Percentiles rank a stretch among this genome's conserved stretches.
phyloP scores from a whole-genome alignment of 2,888 invertebrate genomes.

The Drosophila meridiana region DNA sequence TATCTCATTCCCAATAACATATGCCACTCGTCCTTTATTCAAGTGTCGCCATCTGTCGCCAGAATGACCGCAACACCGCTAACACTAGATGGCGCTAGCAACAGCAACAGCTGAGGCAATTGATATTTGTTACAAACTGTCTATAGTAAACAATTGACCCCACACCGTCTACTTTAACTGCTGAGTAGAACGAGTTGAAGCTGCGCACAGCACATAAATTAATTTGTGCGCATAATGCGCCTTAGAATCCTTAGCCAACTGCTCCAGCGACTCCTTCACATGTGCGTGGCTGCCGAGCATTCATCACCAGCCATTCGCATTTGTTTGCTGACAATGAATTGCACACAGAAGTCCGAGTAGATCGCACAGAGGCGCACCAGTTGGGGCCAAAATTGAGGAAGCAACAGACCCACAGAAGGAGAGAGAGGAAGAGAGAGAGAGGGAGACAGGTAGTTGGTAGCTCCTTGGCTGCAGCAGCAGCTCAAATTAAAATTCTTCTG shows the following conservation, averaged over 20 bases:
- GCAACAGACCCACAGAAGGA: background rate
- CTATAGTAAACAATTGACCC: background rate
- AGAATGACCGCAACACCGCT: conserved; percentile 2
- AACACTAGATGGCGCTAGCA: conserved; percentile 38
- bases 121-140: background rate
- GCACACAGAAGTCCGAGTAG: conserved; percentile 52
- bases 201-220: conserved; percentile 70
- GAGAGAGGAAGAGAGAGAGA: background rate
- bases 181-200: conserved; percentile 10
- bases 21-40: background rate
- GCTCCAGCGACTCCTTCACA: conserved; percentile 33
- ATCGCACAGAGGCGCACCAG: conserved; percentile 2
- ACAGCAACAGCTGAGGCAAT: background rate
- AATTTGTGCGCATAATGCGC: conserved; percentile 79
- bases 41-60: conserved; percentile 36
- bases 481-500: conserved; percentile 79
- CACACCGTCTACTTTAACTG: background rate
- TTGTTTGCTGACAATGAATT: conserved; percentile 83
- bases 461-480: conserved; percentile 5
- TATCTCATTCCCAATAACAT: background rate
- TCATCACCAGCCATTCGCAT: conserved; percentile 79
- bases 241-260: conserved; percentile 59
- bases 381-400: conserved; percentile 5
- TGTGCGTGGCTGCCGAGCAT: conserved; percentile 82
- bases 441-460: background rate